phyloP scores from a whole-genome alignment of 2,113 vertebrate species.

The Colaptes auratus region DNA sequence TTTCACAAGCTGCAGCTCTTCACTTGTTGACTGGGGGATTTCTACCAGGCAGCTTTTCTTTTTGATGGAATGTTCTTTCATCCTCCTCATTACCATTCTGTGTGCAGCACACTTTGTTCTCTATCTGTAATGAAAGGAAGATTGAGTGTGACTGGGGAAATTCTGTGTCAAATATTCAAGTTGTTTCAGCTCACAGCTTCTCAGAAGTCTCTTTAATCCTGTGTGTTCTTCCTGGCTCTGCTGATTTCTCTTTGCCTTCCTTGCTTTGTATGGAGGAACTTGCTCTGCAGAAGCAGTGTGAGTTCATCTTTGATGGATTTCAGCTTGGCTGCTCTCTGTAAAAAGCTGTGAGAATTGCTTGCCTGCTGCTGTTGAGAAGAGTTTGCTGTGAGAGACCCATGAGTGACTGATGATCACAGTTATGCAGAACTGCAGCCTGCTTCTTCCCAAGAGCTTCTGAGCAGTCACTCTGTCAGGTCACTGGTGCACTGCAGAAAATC shows the following conservation, averaged over 20 bases:
- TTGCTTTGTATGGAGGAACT: background rate
- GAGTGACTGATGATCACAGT: background rate
- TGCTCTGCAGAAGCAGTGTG: background rate
- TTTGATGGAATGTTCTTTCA: constrained; percentile 13
- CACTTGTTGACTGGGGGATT: background rate
- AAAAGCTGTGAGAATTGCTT: background rate
- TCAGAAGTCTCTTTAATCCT: constrained; percentile 19
- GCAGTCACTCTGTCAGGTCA: background rate
- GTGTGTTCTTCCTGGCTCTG: background rate
- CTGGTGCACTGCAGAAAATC: background rate
- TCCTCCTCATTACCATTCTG: constrained; percentile 60
- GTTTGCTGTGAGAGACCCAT: background rate
- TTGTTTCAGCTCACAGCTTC: constrained; percentile 33
- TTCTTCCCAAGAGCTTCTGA: background rate
- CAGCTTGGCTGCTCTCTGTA: background rate
- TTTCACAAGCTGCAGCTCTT: background rate
- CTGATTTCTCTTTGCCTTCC: constrained; percentile 1
- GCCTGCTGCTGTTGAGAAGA: background rate
- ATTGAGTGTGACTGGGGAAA: constrained; percentile 47
- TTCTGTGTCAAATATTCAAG: constrained; percentile 24
- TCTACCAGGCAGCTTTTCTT: constrained; percentile 27
- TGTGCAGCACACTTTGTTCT: constrained; percentile 28
- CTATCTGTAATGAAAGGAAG: constrained; percentile 47
- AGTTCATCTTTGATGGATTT: constrained; percentile 29
- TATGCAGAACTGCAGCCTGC: background rate